These are phyloP conservation scores for Drosophila arizonae DNA, from an alignment of 1,140 invertebrate genomes.

Conservation along the genomic window DNA sequence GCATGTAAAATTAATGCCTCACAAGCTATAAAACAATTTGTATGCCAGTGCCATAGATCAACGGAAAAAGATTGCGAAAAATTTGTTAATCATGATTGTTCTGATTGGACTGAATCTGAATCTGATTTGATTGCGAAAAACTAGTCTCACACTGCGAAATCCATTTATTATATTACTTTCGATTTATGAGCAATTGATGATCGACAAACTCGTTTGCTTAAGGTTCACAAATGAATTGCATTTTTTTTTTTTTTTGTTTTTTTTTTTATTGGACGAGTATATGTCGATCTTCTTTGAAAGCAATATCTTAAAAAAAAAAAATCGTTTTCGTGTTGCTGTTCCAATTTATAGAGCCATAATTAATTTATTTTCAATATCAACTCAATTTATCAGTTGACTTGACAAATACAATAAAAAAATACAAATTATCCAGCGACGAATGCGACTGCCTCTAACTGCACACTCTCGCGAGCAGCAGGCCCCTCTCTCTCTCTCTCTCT, in stretches of 20 bases:
- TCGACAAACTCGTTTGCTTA: slow-evolving; percentile 10
- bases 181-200: slow-evolving; percentile 21
- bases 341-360: slow-evolving; percentile 61
- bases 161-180: slow-evolving; percentile 14
- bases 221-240: neutral
- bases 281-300: neutral
- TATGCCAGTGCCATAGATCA: slow-evolving; percentile 17
- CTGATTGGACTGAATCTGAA: slow-evolving; percentile 6
- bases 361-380: slow-evolving; percentile 81
- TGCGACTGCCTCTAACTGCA: slow-evolving; percentile 6
- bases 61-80: slow-evolving; percentile 15
- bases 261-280: neutral
- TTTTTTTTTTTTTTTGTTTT: neutral
- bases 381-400: slow-evolving; percentile 80
- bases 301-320: neutral
- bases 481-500: slow-evolving; percentile 10
- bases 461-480: neutral
- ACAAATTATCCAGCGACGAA: slow-evolving; percentile 58
- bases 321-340: slow-evolving; percentile 25
- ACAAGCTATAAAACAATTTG: slow-evolving; percentile 21
- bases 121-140: slow-evolving; percentile 19
- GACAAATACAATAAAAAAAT: slow-evolving; percentile 72
- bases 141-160: slow-evolving; percentile 21
- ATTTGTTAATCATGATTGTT: slow-evolving; percentile 19
- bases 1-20: slow-evolving; percentile 19